Evolutionary conservation across 2,797 vertebrate genomes (phyloP).

Genomic region (Darevskia nairensis): DNA sequence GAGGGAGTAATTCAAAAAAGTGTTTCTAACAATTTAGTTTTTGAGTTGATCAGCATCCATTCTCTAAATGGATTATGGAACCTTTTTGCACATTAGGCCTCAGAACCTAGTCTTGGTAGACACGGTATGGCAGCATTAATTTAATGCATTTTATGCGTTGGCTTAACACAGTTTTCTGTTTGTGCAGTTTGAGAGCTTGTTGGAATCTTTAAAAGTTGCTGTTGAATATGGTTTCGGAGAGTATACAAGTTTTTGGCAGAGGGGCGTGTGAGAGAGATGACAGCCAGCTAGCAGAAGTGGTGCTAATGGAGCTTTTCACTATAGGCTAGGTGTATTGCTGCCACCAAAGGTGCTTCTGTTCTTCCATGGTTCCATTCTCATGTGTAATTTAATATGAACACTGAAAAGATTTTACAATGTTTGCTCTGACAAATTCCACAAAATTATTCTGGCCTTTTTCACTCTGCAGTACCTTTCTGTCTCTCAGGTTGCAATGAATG

Average conservation of each 20-base stretch:
- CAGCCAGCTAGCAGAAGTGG: background rate
- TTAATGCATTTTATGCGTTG: background rate
- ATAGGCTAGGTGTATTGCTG: constrained; percentile 26
- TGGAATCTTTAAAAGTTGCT: constrained; percentile 42
- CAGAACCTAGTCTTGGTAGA: background rate
- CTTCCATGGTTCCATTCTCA: constrained; percentile 36
- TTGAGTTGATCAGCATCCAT: background rate
- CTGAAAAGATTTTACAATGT: constrained; percentile 14
- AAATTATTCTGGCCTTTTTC: constrained; percentile 9
- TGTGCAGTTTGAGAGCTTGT: constrained; percentile 17
- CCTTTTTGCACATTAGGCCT: background rate
- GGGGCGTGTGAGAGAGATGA: constrained; percentile 7
- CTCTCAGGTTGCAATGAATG: constrained; percentile 97
- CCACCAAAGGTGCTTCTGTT: background rate
- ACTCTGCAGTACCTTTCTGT: constrained; percentile 39
- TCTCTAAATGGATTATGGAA: background rate
- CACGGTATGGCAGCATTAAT: background rate
- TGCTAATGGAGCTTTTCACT: constrained; percentile 23
- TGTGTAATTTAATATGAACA: background rate
- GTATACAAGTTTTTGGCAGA: background rate
- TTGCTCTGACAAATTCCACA: background rate
- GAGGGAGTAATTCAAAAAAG: background rate
- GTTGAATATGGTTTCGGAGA: constrained; percentile 40
- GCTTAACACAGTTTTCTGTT: background rate
- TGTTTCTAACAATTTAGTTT: background rate